Base-by-base conservation (phyloP, 1,140 invertebrate species). In the Agraylea sexmaculata region DNA sequence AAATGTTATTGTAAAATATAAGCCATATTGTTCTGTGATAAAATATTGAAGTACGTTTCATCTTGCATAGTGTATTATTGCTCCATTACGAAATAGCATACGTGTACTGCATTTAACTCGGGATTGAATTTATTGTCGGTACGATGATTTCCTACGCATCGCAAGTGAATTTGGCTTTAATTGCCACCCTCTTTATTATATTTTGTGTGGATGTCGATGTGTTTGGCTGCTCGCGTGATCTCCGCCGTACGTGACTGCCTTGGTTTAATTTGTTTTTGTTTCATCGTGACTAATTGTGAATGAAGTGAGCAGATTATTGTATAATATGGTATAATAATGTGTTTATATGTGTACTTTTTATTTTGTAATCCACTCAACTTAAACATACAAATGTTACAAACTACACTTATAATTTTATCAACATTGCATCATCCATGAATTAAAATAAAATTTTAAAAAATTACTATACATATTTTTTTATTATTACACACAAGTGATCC, bases 11-110 rank as follows among this genome's bases (percentile, higher is more conserved):
- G 47, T 50, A 46, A 50, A 47, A 42, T n/a, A n/a, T 47, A 50
- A 47, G 45, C 48, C 48, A 50, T 50, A 50, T 47, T 50, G 48
- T 50, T 50, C 48, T 50, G 48, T 50, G 48, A 50, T 50, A 50
- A 50, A 49, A 47, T 42, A 44, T 47, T 47, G 45, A 37, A 46
- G 41, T 50, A 47, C 45, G 23, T 50, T 40, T 46, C 45, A 50
- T 50, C 43, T 48, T 38, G 39, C 46, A 45, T 49, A 45, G 40
- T 45, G 37, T 37, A 45, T 43, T 49, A 45, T n/a, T n/a, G n/a
- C 47, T 40, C 43, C 32, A 37, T 45, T 46, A 46, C 47, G 43
- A 46, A 43, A 43, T n/a, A n/a, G n/a, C n/a, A n/a, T n/a, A n/a
- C n/a, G n/a, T n/a, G n/a, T n/a, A 37, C 40, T 49, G 47, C 47